Base-by-base conservation (phyloP, 2,888 invertebrate genomes). In the Nycteola revayana region DNA sequence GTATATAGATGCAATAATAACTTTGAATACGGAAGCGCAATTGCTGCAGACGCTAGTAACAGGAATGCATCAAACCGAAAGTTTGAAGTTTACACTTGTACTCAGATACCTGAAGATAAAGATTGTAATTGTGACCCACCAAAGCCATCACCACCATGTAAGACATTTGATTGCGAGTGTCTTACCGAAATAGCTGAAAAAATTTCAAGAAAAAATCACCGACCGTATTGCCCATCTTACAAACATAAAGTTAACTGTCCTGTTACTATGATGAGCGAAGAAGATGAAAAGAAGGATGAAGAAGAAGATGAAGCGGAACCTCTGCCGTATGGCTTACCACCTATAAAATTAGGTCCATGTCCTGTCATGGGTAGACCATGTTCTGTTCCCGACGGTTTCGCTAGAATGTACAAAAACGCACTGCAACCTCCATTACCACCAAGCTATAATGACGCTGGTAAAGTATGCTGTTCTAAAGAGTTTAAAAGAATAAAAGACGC, bases 401-500 rank as follows among this genome's bases (percentile, higher is more conserved):
- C 85, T 8, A 79, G 75, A 44, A 87, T 88, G 87, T 87, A 87
- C 39, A 87, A 70, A 41, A 79, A 60, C 9, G 86, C 76, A 21
- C 71, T 59, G 6, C 40, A 72, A 32, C 73, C 83, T 21, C 36
- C 70, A 1, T 56, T 59, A 32, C 86, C 84, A 4, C 75, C 78
- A 0, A 87, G 85, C 44, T 82, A 81, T 42, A 75, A 72, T 28
- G 74, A 82, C 10, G 80, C 80, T 1, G 87, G 87, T 3, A 87
- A 87, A 70, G 75, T 88, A 4, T 88, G 88, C 46, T 88, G 88
- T 51, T 85, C 88, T 1, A 86, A 80, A 48, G 87, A 88, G 51
- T 88, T 71, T 31, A 78, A 87, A 36, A 72, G 86, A 61, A 84
- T 88, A 32, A 87, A 80, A 65, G 83, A 79, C 42, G 85, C 84